These are phyloP conservation scores for Drosophila pallidifrons DNA, from an alignment of 1,140 invertebrate species.

Conservation along the genomic window DNA sequence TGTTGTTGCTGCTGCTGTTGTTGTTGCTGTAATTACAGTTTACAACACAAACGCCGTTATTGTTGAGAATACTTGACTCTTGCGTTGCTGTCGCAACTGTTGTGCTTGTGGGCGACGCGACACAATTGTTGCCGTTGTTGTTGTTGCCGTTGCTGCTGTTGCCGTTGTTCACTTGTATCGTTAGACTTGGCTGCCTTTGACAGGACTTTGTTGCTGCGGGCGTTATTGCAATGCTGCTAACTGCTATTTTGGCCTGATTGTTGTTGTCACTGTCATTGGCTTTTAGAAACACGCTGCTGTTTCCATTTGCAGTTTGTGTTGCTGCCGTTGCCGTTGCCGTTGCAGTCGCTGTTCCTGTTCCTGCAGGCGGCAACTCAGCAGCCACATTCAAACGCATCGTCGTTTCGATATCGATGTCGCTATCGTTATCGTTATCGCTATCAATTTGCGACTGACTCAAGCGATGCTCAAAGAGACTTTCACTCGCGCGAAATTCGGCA, in stretches of 20 bases:
- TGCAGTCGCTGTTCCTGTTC: slow-evolving; percentile 35
- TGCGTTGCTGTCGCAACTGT: slow-evolving; percentile 29
- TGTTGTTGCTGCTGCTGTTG: slow-evolving; percentile 31
- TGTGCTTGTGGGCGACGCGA: slow-evolving; percentile 60
- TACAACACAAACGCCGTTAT: slow-evolving; percentile 44
- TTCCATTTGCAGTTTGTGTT: slow-evolving; percentile 32
- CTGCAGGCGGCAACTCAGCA: slow-evolving; percentile 49
- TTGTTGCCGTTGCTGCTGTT: slow-evolving; percentile 29
- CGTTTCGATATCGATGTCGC: slow-evolving; percentile 41
- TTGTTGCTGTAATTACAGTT: slow-evolving; percentile 57
- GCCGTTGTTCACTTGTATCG: slow-evolving; percentile 80
- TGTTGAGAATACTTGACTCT: slow-evolving; percentile 32
- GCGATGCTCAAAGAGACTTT: slow-evolving; percentile 73
- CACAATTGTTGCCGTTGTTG: slow-evolving; percentile 60
- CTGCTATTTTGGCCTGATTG: slow-evolving; percentile 49
- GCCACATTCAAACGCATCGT: slow-evolving; percentile 74
- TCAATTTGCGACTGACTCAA: slow-evolving; percentile 20
- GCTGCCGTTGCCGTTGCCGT: slow-evolving; percentile 50
- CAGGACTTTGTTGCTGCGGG: slow-evolving; percentile 65
- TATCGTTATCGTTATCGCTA: slow-evolving; percentile 50
- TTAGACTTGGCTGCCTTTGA: slow-evolving; percentile 77
- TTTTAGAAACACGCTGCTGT: slow-evolving; percentile 71
- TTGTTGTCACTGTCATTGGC: slow-evolving; percentile 41
- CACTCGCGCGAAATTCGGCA: slow-evolving; percentile 84
- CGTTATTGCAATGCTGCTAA: slow-evolving; percentile 58